A percentile compares a stretch with the other conserved stretches of the same genome.
Conservation (phyloP, 2,113 vertebrate species). For the Junco hyemalis region DNA sequence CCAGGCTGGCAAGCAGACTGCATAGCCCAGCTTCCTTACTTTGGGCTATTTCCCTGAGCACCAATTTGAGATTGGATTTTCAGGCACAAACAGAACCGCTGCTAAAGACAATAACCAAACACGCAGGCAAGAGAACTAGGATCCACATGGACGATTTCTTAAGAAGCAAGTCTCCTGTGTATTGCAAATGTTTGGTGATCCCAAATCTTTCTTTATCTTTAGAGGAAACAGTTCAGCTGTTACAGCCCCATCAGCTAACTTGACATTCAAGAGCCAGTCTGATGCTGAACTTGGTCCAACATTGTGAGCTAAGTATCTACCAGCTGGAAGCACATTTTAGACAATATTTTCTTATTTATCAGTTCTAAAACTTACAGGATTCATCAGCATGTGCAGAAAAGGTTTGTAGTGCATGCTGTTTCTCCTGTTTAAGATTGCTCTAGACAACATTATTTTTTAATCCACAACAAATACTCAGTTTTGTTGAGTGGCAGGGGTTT, state of each 20-base stretch:
- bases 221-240: background rate
- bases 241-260: background rate
- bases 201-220: background rate
- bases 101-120: accelerated
- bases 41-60: background rate
- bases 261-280: background rate
- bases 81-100: background rate
- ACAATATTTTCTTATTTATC: background rate
- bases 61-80: background rate
- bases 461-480: background rate
- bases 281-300: background rate
- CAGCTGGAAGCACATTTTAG: background rate
- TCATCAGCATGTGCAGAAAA: background rate
- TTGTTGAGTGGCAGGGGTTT: background rate
- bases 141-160: background rate
- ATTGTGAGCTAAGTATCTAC: background rate
- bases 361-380: background rate
- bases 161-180: background rate
- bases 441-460: background rate
- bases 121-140: background rate
- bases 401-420: background rate
- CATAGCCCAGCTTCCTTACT: background rate
- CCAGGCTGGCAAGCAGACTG: background rate
- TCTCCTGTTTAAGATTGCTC: slow-evolving; percentile 14
- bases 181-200: background rate